Base-by-base conservation (phyloP, 2,888 invertebrate genomes). In the Cosmorhoe ocellata region DNA sequence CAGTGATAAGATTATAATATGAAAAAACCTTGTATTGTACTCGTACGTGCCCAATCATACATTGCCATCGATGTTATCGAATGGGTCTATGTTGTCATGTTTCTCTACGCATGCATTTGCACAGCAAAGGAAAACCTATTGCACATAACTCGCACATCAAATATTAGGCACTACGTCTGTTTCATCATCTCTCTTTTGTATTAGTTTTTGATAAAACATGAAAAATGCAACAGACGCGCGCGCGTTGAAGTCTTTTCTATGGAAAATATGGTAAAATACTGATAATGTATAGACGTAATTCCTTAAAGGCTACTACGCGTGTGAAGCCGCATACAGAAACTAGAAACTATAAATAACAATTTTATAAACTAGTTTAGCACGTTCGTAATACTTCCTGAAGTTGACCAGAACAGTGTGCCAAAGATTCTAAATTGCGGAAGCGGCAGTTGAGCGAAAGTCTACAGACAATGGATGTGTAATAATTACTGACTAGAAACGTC, bases 401-500 rank as follows among this genome's bases (percentile, higher is more conserved):
- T 38, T 33, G 46, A 40, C 32, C 36, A 28, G 14, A 32, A 31
- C 24, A 49, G 38, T 34, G 30, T 43, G 53, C 49, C 62, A 53
- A 49, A 59, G 53, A 62, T 39, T 55, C 51, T 56, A 47, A 54
- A 60, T 61, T 58, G 59, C 68, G 69, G 69, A 67, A 71, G 67
- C 67, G 63, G 60, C 63, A 60, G 59, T 61, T 64, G 63, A 72
- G 83, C 76, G 84, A 84, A 84, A 84, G 84, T 80, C 56, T 59
- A 37, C 39, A 77, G 74, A 83, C 82, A 84, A 82, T 83, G 73
- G 73, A 65, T 53, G 62, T 69, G 69, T 79, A 79, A 79, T 81
- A 69, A 70, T 59, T 60, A 65, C 55, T 60, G 24, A 62, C 63
- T 56, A 41, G 54, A 56, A 60, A 57, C 61, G 55, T 62, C 60